A percentile compares a stretch with the other conserved stretches of the same genome.
These are phyloP conservation scores for Cephus sareptanus DNA, from an alignment of 2,888 invertebrate genomes.

Conservation along the genomic window DNA sequence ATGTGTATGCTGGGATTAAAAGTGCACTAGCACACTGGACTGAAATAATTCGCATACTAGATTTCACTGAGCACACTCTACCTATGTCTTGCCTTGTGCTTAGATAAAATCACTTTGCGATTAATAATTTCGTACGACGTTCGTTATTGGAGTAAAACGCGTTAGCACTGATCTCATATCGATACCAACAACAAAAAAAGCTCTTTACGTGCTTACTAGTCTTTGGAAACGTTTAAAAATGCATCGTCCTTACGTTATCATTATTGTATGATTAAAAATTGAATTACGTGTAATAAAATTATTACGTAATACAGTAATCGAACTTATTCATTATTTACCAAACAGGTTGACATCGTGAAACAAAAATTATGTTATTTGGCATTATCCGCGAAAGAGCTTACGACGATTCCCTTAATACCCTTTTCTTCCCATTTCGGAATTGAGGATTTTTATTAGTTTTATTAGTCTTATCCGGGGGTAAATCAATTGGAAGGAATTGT, in stretches of 20 bases:
- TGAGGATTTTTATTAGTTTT: not conserved
- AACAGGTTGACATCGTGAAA: not conserved
- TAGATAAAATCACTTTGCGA: not conserved
- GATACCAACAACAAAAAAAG: not conserved
- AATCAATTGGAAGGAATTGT: not conserved
- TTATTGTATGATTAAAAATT: not conserved
- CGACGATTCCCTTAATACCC: not conserved
- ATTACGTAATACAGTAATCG: not conserved
- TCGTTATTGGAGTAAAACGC: not conserved
- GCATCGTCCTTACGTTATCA: not conserved
- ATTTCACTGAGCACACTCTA: not conserved
- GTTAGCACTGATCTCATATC: not conserved
- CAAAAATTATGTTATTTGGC: too few relatives aligned
- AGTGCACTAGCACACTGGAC: constrained; percentile 4
- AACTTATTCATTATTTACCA: not conserved
- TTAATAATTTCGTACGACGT: not conserved
- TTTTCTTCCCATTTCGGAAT: not conserved
- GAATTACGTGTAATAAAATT: not conserved
- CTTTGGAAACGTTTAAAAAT: not conserved
- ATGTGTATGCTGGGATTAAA: constrained; percentile 28
- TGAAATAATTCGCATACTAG: not conserved
- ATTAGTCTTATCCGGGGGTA: not conserved
- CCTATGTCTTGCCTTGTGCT: not conserved
- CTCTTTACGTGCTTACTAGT: not conserved
- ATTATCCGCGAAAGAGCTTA: not conserved